phyloP scores from a whole-genome alignment of 2,888 invertebrate genomes.

The Cephus sareptanus region DNA sequence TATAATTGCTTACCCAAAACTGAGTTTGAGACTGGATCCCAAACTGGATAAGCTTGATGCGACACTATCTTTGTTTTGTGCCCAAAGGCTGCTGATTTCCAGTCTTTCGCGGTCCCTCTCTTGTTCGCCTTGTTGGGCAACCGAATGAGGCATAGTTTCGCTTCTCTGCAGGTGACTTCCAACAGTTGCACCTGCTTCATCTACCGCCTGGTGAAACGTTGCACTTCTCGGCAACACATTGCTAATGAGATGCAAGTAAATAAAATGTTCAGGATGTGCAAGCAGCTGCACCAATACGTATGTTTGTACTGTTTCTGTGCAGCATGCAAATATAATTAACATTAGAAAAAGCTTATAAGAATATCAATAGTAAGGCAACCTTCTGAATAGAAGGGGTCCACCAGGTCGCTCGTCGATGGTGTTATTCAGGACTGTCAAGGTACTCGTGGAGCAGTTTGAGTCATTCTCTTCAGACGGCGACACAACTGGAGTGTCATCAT shows the following conservation, averaged over 20 bases:
- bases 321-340: not conserved
- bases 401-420: slow-evolving; percentile 58
- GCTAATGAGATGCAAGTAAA: slow-evolving; percentile 29
- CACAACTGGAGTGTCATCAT: slow-evolving; percentile 63
- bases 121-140: slow-evolving; percentile 60
- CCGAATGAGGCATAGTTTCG: slow-evolving; percentile 63
- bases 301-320: not conserved
- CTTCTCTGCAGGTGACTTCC: slow-evolving; percentile 59
- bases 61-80: slow-evolving; percentile 68
- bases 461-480: slow-evolving; percentile 64
- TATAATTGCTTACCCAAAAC: slow-evolving; percentile 77
- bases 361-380: slow-evolving; percentile 33
- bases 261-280: not conserved
- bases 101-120: slow-evolving; percentile 61
- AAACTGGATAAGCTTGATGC: slow-evolving; percentile 83
- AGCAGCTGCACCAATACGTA: not conserved
- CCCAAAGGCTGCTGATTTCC: slow-evolving; percentile 61
- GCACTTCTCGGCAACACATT: slow-evolving; percentile 63
- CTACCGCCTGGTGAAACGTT: slow-evolving; percentile 63
- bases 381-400: slow-evolving; percentile 61
- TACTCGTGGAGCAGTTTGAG: slow-evolving; percentile 64
- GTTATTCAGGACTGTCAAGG: slow-evolving; percentile 61
- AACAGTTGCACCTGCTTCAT: slow-evolving; percentile 50
- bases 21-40: slow-evolving; percentile 85
- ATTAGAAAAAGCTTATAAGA: not conserved